Evolutionary conservation across 2,888 invertebrate genomes (phyloP).

Genomic region (Amblyjoppa proteus): DNA sequence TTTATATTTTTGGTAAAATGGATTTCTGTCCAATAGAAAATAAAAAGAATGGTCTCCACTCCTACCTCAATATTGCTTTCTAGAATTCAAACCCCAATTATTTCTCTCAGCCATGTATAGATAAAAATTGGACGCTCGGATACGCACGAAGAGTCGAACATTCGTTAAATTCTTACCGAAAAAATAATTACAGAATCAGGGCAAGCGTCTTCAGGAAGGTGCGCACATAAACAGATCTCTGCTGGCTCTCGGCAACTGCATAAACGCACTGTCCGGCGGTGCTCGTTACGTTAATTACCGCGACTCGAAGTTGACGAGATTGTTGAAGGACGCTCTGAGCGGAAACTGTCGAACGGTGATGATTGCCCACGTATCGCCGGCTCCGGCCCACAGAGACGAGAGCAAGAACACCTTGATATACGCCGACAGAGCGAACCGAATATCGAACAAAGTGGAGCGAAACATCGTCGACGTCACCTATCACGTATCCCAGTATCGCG

Average conservation of each 20-base stretch:
- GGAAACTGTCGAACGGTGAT: slow-evolving; percentile 98
- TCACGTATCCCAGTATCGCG: slow-evolving; percentile 94
- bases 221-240: slow-evolving; percentile 98
- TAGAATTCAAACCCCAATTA: background rate
- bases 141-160: background rate
- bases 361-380: slow-evolving; percentile 98
- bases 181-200: slow-evolving; percentile 87
- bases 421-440: slow-evolving; percentile 96
- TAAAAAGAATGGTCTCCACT: too few relatives aligned
- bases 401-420: slow-evolving; percentile 97
- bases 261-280: slow-evolving; percentile 95
- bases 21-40: too few relatives aligned
- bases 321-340: slow-evolving; percentile 94
- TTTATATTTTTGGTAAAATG: too few relatives aligned
- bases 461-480: slow-evolving; percentile 87
- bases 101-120: background rate
- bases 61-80: background rate
- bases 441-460: slow-evolving; percentile 92
- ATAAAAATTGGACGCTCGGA: background rate
- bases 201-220: slow-evolving; percentile 95
- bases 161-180: background rate
- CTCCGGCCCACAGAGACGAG: slow-evolving; percentile 93
- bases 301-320: slow-evolving; percentile 96
- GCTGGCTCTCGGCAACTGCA: slow-evolving; percentile 97
- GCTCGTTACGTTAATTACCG: slow-evolving; percentile 97